Conservation (phyloP, 2,888 invertebrate genomes). For the Hirtodrosophila trivittata region DNA sequence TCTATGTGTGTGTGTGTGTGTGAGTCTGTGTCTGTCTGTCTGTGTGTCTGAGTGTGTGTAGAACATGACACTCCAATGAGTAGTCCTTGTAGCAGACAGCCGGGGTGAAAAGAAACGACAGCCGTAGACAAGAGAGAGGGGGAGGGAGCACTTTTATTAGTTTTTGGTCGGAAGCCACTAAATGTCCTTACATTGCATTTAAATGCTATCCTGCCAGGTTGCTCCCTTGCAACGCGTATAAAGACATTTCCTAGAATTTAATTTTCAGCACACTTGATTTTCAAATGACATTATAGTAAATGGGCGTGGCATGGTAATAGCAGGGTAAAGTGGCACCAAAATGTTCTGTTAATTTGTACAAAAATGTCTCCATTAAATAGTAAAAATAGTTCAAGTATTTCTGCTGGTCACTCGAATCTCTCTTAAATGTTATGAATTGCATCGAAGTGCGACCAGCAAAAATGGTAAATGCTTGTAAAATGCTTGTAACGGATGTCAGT, state of each 20-base stretch:
- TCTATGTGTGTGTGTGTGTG: conserved; percentile 2
- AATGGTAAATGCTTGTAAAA: conserved; percentile 40
- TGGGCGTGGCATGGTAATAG: not conserved
- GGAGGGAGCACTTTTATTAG: conserved; percentile 58
- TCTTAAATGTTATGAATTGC: conserved; percentile 59
- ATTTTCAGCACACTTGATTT: conserved; percentile 72
- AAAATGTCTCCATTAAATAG: conserved; percentile 72
- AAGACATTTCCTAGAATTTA: conserved; percentile 59
- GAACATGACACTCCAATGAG: conserved; percentile 42
- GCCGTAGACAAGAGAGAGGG: not conserved
- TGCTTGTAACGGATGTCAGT: conserved; percentile 55
- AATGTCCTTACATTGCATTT: conserved; percentile 58
- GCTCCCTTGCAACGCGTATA: conserved; percentile 4
- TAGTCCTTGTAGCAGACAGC: conserved; percentile 10
- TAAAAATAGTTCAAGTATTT: too few species aligned
- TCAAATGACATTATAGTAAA: conserved; percentile 35
- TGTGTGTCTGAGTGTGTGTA: conserved; percentile 13
- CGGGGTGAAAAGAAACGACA: conserved; percentile 5
- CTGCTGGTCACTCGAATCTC: too few species aligned
- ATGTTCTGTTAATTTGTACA: conserved; percentile 68
- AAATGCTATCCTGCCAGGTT: conserved; percentile 17
- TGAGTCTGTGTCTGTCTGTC: conserved; percentile 14
- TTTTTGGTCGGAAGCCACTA: conserved; percentile 58
- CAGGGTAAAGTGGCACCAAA: conserved; percentile 7
- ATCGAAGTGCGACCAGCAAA: conserved; percentile 22